These are phyloP conservation scores for Eidolon dupreanum DNA, from an alignment of 2,797 vertebrate species.

Conservation along the genomic window DNA sequence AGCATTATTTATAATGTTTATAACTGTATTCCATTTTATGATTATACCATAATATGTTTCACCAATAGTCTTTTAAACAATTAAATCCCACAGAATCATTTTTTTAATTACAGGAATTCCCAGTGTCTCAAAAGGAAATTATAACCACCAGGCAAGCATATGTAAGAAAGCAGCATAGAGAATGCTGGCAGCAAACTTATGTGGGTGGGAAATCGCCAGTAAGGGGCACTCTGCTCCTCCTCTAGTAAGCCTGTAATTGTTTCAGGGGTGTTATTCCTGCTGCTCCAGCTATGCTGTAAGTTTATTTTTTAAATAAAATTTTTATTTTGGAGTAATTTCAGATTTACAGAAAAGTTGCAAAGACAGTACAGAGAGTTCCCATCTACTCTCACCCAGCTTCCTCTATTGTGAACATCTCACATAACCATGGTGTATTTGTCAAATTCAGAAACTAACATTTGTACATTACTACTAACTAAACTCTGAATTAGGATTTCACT, in stretches of 20 bases:
- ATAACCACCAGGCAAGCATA: neutral
- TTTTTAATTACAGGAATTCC: conserved; percentile 13
- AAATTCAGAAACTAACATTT: neutral
- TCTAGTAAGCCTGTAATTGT: neutral
- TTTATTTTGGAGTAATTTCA: conserved; percentile 11
- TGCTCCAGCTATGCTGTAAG: neutral
- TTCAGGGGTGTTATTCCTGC: neutral
- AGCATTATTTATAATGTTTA: neutral
- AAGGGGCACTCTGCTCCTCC: neutral
- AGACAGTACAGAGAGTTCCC: neutral
- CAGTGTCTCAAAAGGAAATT: conserved; percentile 39
- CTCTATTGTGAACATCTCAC: neutral
- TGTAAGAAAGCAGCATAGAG: neutral
- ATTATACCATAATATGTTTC: neutral
- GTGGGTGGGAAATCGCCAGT: neutral
- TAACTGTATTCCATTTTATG: neutral
- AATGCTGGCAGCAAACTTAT: neutral
- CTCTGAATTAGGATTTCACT: neutral
- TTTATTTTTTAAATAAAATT: neutral
- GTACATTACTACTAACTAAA: neutral
- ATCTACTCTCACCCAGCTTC: neutral
- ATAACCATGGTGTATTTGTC: neutral
- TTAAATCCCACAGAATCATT: neutral
- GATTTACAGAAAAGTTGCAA: neutral
- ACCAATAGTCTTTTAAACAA: neutral